Percentiles rank a stretch among this genome's conserved stretches.
phyloP scores from a whole-genome alignment of 1,140 invertebrate species.

The Batillaria attramentaria region DNA sequence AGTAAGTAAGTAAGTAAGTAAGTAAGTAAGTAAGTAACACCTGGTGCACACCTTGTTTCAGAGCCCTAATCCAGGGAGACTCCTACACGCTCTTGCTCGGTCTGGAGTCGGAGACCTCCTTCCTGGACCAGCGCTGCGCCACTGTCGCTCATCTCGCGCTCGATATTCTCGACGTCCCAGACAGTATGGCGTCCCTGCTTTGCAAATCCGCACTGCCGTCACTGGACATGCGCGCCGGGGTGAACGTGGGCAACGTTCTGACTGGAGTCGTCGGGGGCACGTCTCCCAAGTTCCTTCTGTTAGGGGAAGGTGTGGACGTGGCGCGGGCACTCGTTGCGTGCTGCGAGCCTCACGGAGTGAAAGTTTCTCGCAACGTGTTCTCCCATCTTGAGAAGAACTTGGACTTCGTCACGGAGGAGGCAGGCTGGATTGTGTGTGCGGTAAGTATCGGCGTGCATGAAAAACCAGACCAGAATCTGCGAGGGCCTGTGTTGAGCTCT shows the following conservation, averaged over 20 bases:
- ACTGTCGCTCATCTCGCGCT: constrained; percentile 11
- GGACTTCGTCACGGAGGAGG: constrained; percentile 29
- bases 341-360: background rate
- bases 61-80: constrained; percentile 2
- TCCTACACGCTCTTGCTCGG: constrained; percentile 20
- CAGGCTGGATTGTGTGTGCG: constrained; percentile 24
- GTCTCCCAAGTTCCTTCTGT: constrained; percentile 36
- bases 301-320: constrained; percentile 38
- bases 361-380: constrained; percentile 26
- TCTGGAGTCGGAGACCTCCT: constrained; percentile 9
- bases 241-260: constrained; percentile 37
- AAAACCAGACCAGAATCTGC: too few species aligned
- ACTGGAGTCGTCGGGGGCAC: constrained; percentile 30
- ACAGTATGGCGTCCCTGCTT: background rate
- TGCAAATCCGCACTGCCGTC: background rate
- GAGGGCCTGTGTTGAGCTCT: too few species aligned
- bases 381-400: constrained; percentile 31
- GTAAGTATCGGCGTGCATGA: background rate
- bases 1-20: too few species aligned
- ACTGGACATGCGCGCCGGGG: constrained; percentile 31
- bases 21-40: too few species aligned
- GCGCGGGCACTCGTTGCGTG: background rate
- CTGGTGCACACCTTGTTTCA: too few species aligned
- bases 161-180: constrained; percentile 1
- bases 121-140: constrained; percentile 11